These are phyloP conservation scores for Papilio elwesi DNA, from an alignment of 2,888 invertebrate species.

Conservation along the genomic window DNA sequence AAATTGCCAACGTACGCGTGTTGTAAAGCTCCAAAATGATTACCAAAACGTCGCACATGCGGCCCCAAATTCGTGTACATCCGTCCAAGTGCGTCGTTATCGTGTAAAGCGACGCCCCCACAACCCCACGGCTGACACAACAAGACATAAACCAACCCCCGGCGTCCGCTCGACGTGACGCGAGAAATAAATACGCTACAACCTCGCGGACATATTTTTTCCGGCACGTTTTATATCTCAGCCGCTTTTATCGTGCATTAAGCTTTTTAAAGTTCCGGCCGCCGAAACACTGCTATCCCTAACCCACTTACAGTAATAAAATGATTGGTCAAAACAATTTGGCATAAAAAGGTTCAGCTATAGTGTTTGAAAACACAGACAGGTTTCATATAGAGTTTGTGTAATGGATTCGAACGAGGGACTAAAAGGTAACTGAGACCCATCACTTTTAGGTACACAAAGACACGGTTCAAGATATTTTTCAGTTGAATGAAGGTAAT, in stretches of 20 bases:
- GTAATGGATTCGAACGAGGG: too few species aligned
- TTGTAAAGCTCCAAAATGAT: not conserved
- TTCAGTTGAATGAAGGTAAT: too few species aligned
- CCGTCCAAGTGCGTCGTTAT: slow-evolving; percentile 31
- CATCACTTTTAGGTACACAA: too few species aligned
- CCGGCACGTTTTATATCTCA: slow-evolving; percentile 36
- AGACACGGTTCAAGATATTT: too few species aligned
- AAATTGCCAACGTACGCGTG: slow-evolving; percentile 6
- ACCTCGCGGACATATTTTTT: slow-evolving; percentile 37
- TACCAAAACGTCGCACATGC: slow-evolving; percentile 2
- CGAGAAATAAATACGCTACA: slow-evolving; percentile 28
- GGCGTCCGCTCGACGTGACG: slow-evolving; percentile 18
- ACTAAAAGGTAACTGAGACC: too few species aligned
- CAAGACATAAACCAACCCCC: slow-evolving; percentile 33
- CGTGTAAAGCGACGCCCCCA: slow-evolving; percentile 24
- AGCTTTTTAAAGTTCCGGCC: slow-evolving; percentile 33
- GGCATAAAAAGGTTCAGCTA: slow-evolving; percentile 12
- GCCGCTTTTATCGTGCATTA: slow-evolving; percentile 29
- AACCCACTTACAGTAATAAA: not conserved
- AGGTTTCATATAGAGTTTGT: not conserved
- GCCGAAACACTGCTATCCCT: not conserved
- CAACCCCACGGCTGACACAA: slow-evolving; percentile 28
- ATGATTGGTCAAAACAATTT: slow-evolving; percentile 8
- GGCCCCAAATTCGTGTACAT: slow-evolving; percentile 16
- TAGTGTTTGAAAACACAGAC: not conserved